Base-by-base conservation (phyloP, 2,113 vertebrate species). In the Gymnogyps californianus region DNA sequence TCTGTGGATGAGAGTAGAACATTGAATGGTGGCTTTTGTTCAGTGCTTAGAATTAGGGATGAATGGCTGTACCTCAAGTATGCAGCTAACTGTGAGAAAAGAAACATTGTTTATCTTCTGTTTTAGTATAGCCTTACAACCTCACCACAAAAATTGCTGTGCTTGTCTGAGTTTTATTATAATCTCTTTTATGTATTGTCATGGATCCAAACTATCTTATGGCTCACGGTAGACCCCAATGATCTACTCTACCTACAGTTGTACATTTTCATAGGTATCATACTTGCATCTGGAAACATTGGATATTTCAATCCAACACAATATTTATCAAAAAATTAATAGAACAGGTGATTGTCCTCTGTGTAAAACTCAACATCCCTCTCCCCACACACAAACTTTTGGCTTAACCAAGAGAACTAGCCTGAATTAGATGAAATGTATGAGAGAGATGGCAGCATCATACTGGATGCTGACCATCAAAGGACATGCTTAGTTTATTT, bases 1-100 rank as follows among this genome's bases (percentile, higher is more conserved):
- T 38, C 47, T 77, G 18, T 51, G 51, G 11, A 16, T 36, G 12
- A 75, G 20, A 24, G 24, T 89, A 83, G 58, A 76, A 16, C 20
- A 16, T 1, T 17, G 13, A 58, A 17, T 0, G 0, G 14, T n/a
- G 31, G 8, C 32, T 81, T 46, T 26, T 6, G 12, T 84, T 87
- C 16, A 54, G 65, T n/a, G 36, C 6, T 34, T 75, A 44, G 54
- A 84, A 25, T 12, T 4, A 32, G 15, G 38, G 36, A 31, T 57
- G 14, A 61, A 47, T 51, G 40, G 22, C 24, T 80, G 29, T 13
- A 28, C 34, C 25, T 78, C 77, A 82, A 52, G 18, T 36, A 54
- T 2, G 1, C 22, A 87, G 22, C 13, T 28, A 71, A 13, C 31
- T 51, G 25, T 70, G 51, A 83, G 54, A 77, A 78, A 64, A 58